These are phyloP conservation scores for Nomada flava DNA, from an alignment of 2,888 invertebrate species.

Conservation along the genomic window DNA sequence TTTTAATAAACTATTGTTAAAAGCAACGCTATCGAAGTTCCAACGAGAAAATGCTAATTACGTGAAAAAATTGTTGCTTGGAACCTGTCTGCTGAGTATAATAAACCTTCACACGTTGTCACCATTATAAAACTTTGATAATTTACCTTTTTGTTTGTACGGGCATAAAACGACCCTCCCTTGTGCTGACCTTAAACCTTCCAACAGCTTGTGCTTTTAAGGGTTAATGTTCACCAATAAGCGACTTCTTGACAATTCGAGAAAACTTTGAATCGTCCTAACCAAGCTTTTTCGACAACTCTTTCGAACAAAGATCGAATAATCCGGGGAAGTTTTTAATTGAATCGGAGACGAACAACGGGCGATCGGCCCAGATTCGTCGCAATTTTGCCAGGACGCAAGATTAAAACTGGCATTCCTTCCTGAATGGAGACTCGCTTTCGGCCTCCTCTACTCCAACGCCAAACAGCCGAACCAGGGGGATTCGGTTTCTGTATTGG, in stretches of 20 bases:
- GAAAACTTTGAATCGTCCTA: neutral
- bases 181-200: no score
- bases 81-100: no score
- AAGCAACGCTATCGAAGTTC: no score
- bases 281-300: neutral
- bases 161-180: no score
- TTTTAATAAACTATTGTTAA: no score
- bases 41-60: no score
- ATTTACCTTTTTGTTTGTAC: no score
- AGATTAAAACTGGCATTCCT: slow-evolving; percentile 36
- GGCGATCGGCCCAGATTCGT: slow-evolving; percentile 10
- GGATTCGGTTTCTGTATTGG: slow-evolving; percentile 70
- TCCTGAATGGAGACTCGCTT: slow-evolving; percentile 63
- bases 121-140: no score
- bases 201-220: no score
- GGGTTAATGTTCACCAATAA: neutral
- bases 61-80: no score
- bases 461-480: slow-evolving; percentile 23
- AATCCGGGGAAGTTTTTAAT: slow-evolving; percentile 25
- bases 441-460: slow-evolving; percentile 41
- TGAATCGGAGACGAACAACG: neutral
- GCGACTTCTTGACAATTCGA: neutral
- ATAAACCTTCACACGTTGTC: no score
- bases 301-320: slow-evolving; percentile 1
- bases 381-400: slow-evolving; percentile 30